Percentiles rank a stretch among this genome's conserved stretches.
These are phyloP conservation scores for Habropoda laboriosa DNA, from an alignment of 1,140 invertebrate species.

Conservation along the genomic window DNA sequence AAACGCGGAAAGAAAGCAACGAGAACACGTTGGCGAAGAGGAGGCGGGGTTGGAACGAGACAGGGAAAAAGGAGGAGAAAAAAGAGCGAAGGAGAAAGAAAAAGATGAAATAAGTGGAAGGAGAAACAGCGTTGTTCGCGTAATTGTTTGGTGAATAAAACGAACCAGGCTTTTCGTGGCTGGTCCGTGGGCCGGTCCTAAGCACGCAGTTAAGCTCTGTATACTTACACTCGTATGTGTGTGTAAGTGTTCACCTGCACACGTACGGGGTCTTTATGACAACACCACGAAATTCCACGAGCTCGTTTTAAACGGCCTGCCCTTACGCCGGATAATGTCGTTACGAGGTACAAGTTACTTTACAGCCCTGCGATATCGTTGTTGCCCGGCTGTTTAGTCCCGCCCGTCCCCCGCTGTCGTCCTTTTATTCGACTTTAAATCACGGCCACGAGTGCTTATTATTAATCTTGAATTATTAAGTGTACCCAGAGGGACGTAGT, in stretches of 20 bases:
- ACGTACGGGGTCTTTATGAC: background rate
- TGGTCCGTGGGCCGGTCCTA: background rate
- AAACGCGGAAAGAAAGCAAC: background rate
- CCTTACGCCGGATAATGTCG: constrained; percentile 12
- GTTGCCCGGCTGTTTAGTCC: background rate
- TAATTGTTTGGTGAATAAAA: constrained; percentile 54
- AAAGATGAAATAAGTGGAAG: background rate
- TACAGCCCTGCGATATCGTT: background rate
- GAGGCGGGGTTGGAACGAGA: background rate
- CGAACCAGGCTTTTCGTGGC: background rate
- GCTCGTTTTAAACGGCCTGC: constrained; percentile 22
- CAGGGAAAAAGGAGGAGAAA: background rate
- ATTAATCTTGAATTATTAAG: background rate
- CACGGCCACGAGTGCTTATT: background rate
- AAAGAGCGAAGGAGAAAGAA: background rate
- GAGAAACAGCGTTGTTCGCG: background rate
- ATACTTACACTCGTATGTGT: too few species aligned
- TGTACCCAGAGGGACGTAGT: too few species aligned
- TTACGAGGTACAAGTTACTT: constrained; percentile 22
- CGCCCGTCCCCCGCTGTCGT: too few species aligned
- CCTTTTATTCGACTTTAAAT: background rate
- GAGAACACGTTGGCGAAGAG: background rate
- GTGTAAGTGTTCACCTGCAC: too few species aligned
- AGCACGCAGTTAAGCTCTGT: background rate
- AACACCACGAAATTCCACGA: constrained; percentile 7